Evolutionary conservation across 2,888 invertebrate species (phyloP).

Genomic region (Pristionchus fissidentatus): DNA sequence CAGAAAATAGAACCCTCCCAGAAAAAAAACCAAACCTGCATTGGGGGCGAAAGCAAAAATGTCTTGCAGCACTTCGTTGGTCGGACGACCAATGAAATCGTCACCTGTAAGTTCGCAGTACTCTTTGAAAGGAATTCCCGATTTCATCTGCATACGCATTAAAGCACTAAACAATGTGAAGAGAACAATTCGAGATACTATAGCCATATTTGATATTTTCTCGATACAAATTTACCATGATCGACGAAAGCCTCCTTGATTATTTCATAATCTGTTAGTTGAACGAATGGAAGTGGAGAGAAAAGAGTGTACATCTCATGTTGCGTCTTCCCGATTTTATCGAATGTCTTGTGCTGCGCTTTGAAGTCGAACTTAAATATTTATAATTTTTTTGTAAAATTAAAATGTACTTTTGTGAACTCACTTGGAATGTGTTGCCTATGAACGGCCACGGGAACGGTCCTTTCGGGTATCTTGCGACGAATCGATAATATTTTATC

Average conservation of each 20-base stretch:
- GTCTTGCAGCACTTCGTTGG: not conserved
- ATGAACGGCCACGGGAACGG: not conserved
- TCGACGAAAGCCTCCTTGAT: not conserved
- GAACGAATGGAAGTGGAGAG: not conserved
- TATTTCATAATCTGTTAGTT: not conserved
- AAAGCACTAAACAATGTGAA: too few species aligned
- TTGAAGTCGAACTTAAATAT: not conserved
- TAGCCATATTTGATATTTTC: too few species aligned
- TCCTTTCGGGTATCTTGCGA: not conserved
- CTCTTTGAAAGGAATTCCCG: too few species aligned
- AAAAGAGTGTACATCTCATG: not conserved
- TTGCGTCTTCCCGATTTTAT: not conserved
- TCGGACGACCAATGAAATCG: not conserved
- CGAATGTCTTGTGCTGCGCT: not conserved
- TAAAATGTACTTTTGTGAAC: not conserved
- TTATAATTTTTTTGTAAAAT: not conserved
- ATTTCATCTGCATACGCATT: too few species aligned
- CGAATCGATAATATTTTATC: not conserved
- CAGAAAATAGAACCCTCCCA: not conserved
- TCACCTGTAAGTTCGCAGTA: not conserved
- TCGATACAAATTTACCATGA: not conserved
- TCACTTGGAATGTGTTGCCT: not conserved
- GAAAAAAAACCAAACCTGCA: not conserved
- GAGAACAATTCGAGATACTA: too few species aligned
- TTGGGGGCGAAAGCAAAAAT: not conserved